Percentiles rank a stretch among this genome's conserved stretches.
Conservation (phyloP, 2,113 vertebrate species). For the Centrocercus urophasianus region DNA sequence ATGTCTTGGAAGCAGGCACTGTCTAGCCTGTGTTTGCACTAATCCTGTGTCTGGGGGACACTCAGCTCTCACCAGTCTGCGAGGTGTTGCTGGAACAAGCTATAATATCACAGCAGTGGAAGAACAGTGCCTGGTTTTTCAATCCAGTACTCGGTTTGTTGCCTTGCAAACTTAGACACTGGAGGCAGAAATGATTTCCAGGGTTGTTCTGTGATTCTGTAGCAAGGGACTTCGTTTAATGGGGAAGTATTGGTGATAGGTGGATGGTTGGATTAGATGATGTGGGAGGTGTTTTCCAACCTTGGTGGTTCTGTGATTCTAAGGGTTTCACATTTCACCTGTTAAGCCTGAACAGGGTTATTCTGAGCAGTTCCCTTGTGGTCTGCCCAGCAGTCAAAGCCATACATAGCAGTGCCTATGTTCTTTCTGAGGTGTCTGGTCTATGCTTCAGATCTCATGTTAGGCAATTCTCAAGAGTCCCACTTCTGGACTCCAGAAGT, state of each 20-base stretch:
- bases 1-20: slow-evolving; percentile 39
- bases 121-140: neutral
- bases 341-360: neutral
- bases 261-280: no score
- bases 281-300: no score
- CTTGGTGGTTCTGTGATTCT: no score
- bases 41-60: neutral
- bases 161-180: neutral
- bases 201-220: no score
- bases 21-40: slow-evolving; percentile 33
- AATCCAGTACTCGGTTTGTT: neutral
- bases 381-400: neutral
- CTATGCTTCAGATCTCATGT: neutral
- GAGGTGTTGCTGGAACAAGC: neutral
- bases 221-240: no score
- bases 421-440: neutral
- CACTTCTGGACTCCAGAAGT: neutral
- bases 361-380: neutral
- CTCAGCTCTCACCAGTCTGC: neutral
- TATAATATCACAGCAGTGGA: neutral
- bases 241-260: no score
- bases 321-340: neutral
- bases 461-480: neutral
- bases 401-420: neutral
- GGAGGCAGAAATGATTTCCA: neutral